A percentile compares a stretch with the other conserved stretches of the same genome.
These are phyloP conservation scores for Plecotus auritus DNA, from an alignment of 2,113 vertebrate species.

Conservation along the genomic window DNA sequence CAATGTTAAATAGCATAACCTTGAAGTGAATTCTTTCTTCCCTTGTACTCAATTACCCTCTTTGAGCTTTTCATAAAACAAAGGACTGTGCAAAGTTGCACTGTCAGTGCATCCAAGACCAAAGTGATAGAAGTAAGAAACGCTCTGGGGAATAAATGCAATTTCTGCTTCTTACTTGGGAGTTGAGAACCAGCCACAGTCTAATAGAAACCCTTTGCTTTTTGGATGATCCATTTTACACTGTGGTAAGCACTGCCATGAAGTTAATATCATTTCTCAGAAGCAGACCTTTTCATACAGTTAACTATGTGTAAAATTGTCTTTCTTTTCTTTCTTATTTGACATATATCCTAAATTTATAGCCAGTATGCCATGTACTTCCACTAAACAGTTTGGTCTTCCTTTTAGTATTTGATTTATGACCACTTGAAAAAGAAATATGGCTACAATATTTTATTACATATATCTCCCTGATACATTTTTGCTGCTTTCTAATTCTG, in stretches of 20 bases:
- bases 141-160: slow-evolving; percentile 52
- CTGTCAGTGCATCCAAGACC: neutral
- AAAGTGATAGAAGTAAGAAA: slow-evolving; percentile 27
- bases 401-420: slow-evolving; percentile 55
- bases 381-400: slow-evolving; percentile 12
- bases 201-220: slow-evolving; percentile 47
- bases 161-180: slow-evolving; percentile 36
- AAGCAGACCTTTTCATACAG: slow-evolving; percentile 60
- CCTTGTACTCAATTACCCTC: slow-evolving; percentile 61
- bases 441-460: neutral
- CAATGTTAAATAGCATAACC: slow-evolving; percentile 60
- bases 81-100: neutral
- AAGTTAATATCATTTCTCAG: slow-evolving; percentile 57
- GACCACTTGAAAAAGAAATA: slow-evolving; percentile 1
- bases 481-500: slow-evolving; percentile 20
- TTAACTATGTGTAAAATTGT: slow-evolving; percentile 68
- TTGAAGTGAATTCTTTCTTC: slow-evolving; percentile 63
- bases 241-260: neutral
- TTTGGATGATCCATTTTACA: slow-evolving; percentile 34
- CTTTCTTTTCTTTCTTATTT: slow-evolving; percentile 56
- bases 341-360: slow-evolving; percentile 46
- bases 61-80: slow-evolving; percentile 60
- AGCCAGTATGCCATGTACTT: slow-evolving; percentile 8
- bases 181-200: slow-evolving; percentile 11
- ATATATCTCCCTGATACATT: neutral